Conservation (phyloP, 2,113 vertebrate species). For the Nanger granti region DNA sequence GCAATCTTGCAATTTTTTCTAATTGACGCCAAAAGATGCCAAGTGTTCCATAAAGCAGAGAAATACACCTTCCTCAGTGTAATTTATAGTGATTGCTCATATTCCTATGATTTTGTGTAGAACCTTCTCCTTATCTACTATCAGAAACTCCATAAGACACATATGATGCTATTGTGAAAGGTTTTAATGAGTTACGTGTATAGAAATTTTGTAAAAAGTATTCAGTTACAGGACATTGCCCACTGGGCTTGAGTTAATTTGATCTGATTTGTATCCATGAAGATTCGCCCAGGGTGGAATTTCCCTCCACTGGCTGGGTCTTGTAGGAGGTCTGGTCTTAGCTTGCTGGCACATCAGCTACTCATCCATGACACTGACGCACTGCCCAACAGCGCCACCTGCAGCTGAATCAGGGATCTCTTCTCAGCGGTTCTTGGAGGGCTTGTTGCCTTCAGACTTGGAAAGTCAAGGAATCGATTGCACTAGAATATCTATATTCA, state of each 20-base stretch:
- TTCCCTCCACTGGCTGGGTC: background rate
- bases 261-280: background rate
- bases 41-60: background rate
- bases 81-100: background rate
- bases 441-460: background rate
- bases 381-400: background rate
- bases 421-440: background rate
- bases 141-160: background rate
- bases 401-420: too few relatives aligned
- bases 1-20: background rate
- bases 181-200: background rate
- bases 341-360: background rate
- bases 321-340: too few relatives aligned
- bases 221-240: background rate
- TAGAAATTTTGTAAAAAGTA: background rate
- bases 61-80: background rate
- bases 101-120: background rate
- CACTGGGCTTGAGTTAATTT: background rate
- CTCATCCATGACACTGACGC: fast-evolving
- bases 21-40: background rate
- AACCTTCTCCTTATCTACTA: background rate
- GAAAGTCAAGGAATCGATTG: background rate
- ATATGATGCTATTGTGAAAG: background rate
- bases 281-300: background rate
- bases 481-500: background rate